These are phyloP conservation scores for Mystacornis crossleyi DNA, from an alignment of 2,113 vertebrate genomes.

Conservation along the genomic window DNA sequence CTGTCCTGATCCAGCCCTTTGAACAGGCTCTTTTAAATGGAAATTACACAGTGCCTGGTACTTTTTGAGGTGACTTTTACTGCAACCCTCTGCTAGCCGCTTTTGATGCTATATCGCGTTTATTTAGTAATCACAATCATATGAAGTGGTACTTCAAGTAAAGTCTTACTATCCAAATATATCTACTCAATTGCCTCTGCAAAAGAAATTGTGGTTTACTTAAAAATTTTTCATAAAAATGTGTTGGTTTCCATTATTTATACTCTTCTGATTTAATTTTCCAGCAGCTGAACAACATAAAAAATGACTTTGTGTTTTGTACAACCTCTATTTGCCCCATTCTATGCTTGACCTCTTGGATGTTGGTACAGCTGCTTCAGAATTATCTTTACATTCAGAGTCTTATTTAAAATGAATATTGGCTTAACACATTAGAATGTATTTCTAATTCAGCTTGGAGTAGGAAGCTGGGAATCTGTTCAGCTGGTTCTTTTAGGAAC, in stretches of 20 bases:
- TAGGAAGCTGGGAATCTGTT: not conserved
- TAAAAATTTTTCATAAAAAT: not conserved
- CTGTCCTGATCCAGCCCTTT: not conserved
- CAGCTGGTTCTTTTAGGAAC: not conserved
- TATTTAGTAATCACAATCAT: not conserved
- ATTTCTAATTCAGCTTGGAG: conserved; percentile 10
- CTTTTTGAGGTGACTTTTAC: not conserved
- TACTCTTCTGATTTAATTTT: not conserved
- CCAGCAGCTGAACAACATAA: not conserved
- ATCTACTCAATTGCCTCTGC: not conserved
- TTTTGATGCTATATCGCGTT: not conserved
- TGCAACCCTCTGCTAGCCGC: not conserved
- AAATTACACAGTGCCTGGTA: not conserved
- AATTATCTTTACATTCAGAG: not conserved
- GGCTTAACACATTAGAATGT: not conserved
- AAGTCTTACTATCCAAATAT: not conserved
- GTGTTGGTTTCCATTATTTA: not conserved
- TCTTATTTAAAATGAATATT: not conserved
- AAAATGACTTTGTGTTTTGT: not conserved
- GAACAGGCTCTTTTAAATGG: not conserved
- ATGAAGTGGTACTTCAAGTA: not conserved
- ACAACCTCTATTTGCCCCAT: not conserved
- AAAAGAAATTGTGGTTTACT: not conserved
- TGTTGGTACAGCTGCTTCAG: not conserved
- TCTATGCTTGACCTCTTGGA: not conserved